Base-by-base conservation (phyloP, 2,113 vertebrate species). In the Megaleporinus macrocephalus region DNA sequence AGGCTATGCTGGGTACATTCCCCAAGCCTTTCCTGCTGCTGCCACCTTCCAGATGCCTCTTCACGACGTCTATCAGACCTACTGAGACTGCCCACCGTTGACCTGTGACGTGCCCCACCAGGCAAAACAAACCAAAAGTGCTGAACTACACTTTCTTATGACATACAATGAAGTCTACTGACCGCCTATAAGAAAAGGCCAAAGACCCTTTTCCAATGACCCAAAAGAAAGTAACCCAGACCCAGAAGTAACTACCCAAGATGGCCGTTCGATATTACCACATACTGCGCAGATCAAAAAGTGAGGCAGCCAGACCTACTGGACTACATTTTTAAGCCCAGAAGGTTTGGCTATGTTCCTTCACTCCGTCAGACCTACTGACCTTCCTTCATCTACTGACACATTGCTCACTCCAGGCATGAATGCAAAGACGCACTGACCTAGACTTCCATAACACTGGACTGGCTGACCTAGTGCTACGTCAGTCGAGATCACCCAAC, bases 11-110 rank as follows among this genome's bases (percentile, higher is more conserved):
- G 93, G 97, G 85, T 99, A 99, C 59, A 90, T 99, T 87, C 97
- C 97, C 29, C 97, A 97, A 18, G 94, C 97, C 6, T 99, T 99
- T 86, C 98, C 97, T 0, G 86, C 96, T 0, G 86, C 96, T 0
- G 89, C 97, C 0, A 86, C 97, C 76, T 95, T 98, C 85, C 97
- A 97, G 93, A 94, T 99, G 74, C 97, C 98, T 77, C 94, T 99
- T 74, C 98, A 98, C 0, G 97, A 99, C 0, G 80, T 99, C 91
- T 99, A 99, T 91, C 97, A 95, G 93, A 97, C 96, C 6, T 98
- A 98, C 90, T 99, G 90, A 95, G 92, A 53, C 73, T 85, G 78
- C 73, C 71, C 0, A 1, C 68, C 86, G 72, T 20, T 24, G 26
- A 44, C 47, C 29, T 22, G 16, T 33, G 44, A 30, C 15, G 26